Conservation (phyloP, 2,113 vertebrate species). For the Lanius ludovicianus region DNA sequence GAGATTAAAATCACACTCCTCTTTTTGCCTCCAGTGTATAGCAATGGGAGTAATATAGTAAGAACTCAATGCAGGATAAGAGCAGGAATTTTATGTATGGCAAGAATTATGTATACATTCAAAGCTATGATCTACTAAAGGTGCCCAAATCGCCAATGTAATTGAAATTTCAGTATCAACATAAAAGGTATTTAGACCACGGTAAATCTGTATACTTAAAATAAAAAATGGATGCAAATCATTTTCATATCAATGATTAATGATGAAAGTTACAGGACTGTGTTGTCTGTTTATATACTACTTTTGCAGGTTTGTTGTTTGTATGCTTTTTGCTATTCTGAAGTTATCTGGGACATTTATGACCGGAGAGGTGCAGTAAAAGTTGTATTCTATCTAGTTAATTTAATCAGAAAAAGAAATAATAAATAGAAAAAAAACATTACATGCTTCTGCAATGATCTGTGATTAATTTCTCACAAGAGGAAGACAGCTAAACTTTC, state of each 20-base stretch:
- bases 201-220: not conserved
- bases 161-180: not conserved
- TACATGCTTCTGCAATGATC: not conserved
- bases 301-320: not conserved
- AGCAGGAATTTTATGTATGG: not conserved
- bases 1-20: not conserved
- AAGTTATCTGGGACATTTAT: conserved; percentile 4
- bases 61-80: not conserved
- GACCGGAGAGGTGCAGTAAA: not conserved
- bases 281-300: not conserved
- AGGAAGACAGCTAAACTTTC: conserved; percentile 25
- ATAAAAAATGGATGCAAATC: not conserved
- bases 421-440: not conserved
- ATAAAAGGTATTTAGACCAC: not conserved
- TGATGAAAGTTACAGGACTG: not conserved
- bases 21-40: not conserved
- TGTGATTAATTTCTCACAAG: conserved; percentile 26
- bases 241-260: not conserved
- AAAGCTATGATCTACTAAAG: not conserved
- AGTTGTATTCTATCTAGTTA: not conserved
- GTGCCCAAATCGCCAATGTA: not conserved
- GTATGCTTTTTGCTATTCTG: not conserved
- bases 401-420: conserved; percentile 32
- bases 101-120: not conserved
- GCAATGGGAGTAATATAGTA: not conserved